Evolutionary conservation across 2,888 invertebrate genomes (phyloP), one percentile per base, ranked within the genome.

Genomic region (Maniola hyperantus): DNA sequence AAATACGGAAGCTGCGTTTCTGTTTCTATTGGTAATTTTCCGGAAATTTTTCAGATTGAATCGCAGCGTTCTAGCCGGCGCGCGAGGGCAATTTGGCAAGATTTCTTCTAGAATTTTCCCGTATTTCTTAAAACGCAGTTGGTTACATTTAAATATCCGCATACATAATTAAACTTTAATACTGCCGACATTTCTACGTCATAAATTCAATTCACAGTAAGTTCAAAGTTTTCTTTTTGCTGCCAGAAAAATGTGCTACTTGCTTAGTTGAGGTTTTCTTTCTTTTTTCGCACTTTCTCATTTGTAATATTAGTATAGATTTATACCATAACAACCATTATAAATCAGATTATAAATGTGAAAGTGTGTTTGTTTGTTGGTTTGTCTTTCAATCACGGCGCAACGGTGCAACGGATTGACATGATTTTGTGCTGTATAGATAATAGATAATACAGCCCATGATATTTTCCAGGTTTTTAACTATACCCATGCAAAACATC

Each of bases 141-240:
- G 34, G 15, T 34, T 48, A 42, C 20, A 57, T 57, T 59, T 46
- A 59, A 59, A 59, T 59, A 59, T 59, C 59, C 59, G 59, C 59
- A 48, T 59, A 48, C 59, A 48, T 59, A 59, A 48, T 48, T 59
- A 48, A 46, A 59, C 46, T 34, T 34, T 59, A 48, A 46, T 46
- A 48, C 46, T 46, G 33, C 26, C 2, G 46, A 46, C 44, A 33
- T 59, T 34, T 33, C 44, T 34, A 11, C 6, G 5, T 48, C 59
- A 2, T 59, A 46, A 59, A 48, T 59, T 48, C 15, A 6, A 57
- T 10, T 15, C 34, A 13, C n/a, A 34, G n/a, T 54, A 15, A 7
- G 15, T 54, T n/a, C 15, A 13, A 11, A 26, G 6, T 51, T 51
- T 51, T 54, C 10, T 4, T 54, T 34, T 54, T 13, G 42, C 57